A percentile compares a stretch with the other conserved stretches of the same genome.
These are phyloP conservation scores for Mongoloraphidia duomilia DNA, from an alignment of 2,888 invertebrate genomes.

Conservation along the genomic window DNA sequence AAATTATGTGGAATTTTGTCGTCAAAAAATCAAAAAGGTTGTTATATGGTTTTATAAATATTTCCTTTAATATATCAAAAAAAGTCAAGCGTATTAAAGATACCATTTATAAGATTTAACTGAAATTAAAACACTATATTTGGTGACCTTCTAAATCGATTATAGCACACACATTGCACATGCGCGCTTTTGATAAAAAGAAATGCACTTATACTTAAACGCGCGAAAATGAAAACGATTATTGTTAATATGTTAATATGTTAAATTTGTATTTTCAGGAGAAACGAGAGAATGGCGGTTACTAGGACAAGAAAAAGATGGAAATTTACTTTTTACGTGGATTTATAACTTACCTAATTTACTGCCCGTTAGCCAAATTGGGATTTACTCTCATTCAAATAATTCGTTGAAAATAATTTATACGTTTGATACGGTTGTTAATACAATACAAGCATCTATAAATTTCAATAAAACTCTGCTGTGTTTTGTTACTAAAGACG, in stretches of 20 bases:
- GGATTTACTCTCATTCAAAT: conserved; percentile 43
- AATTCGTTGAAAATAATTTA: conserved; percentile 45
- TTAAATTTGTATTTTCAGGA: conserved; percentile 27
- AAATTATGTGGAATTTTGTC: conserved; percentile 42
- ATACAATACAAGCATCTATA: conserved; percentile 67
- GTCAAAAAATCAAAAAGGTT: conserved; percentile 35
- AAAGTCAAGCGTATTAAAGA: too few species aligned
- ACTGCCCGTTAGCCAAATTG: conserved; percentile 32
- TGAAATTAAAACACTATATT: too few species aligned
- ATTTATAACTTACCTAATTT: conserved; percentile 16
- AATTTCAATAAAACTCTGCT: conserved; percentile 52
- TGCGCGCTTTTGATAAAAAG: too few species aligned
- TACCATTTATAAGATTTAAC: too few species aligned
- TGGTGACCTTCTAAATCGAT: too few species aligned
- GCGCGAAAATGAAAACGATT: too few species aligned
- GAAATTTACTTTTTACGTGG: conserved; percentile 59
- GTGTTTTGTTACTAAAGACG: conserved; percentile 50
- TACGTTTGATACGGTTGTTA: conserved; percentile 44
- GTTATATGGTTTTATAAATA: conserved; percentile 13
- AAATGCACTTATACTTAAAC: too few species aligned
- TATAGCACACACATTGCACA: too few species aligned
- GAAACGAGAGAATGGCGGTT: conserved; percentile 65
- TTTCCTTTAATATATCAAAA: conserved; percentile 8
- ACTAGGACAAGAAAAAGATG: conserved; percentile 68
- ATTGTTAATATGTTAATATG: too few species aligned